Base-by-base conservation (phyloP, 1,140 invertebrate species). In the Formica selysi region DNA sequence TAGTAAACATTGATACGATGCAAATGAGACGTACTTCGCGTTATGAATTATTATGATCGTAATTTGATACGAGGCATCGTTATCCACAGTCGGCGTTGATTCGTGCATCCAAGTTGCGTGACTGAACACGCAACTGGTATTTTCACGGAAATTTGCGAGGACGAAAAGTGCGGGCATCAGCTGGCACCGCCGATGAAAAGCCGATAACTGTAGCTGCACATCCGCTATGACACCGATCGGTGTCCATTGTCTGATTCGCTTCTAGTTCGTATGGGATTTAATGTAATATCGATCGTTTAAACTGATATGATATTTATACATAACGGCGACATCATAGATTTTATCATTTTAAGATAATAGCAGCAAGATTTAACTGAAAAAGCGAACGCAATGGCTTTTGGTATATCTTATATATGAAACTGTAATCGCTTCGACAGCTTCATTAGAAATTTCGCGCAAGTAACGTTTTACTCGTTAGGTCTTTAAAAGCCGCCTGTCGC, bases 141-240 rank as follows among this genome's bases (percentile, higher is more conserved):
- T 93, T 93, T 91, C 91, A 91, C 88, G 91, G 87, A 89, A 92
- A 92, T 89, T 64, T 38, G 38, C 65, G 70, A 87, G 87, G 85
- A 91, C 87, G 90, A 90, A 89, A 92, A 91, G 87, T 91, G 89
- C 91, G 91, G 91, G 91, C 90, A 92, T 89, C 92, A 92, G 90
- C 91, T 90, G 89, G 92, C 88, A 22, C 13, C 22, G 76, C 29
- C 62, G 70, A 86, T 90, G 73, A 78, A 48, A 84, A 62, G 36
- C 79, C 29, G 74, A 89, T 86, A 90, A 90, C 74, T 89, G 36
- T 79, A 84, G 85, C 54, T 59, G 61, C 62, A 81, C 65, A 76
- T 70, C 86, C 89, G 54, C 54, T 54, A 26, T 36, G 10, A 32
- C 38, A 68, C 29, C 22, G 86, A 48, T 79, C 61, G 7, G 22